Evolutionary conservation across 2,113 vertebrate species (phyloP), one percentile per base, ranked within the genome.

Genomic region (Limnothrissa miodon): DNA sequence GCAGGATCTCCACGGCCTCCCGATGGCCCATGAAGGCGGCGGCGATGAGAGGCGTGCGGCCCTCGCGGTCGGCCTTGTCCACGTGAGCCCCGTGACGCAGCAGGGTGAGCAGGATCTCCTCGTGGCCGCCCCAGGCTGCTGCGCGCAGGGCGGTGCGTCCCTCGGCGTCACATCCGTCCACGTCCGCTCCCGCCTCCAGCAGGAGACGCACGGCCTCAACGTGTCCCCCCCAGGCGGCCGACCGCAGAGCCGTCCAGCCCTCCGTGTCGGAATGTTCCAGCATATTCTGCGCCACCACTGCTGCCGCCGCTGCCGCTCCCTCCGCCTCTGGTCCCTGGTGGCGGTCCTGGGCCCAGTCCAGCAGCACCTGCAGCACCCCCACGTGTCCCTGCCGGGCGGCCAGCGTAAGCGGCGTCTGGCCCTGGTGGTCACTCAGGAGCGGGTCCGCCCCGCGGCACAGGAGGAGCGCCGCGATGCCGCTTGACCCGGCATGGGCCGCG

Each of bases 11-110:
- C 11, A 95, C 91, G 9, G 92, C 90, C 78, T 94, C 90, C 1
- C 89, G 87, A 51, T 96, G 95, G 21, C 95, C 95, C 95, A 96
- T 95, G 62, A 95, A 96, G 29, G 95, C 93, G 4, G 95, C 94
- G 0, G 94, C 95, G 8, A 95, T 96, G 6, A 96, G 92, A 0
- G 95, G 93, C 0, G 94, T 96, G 39, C 95, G 90, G 0, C 95
- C 95, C 21, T 95, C 93, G 1, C 88, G 81, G 80, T 96, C 95
- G 1, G 91, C 89, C 80, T 86, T 91, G 84, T 96, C 89, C 13
- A 95, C 90, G 19, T 88, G 85, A 0, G 94, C 95, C 10, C 93
- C 92, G 5, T 92, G 91, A 51, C 88, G 83, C 33, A 95, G 82
- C 1, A 96, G 82, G 0, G 90, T 93, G 36, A 90, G 82, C 9